Base-by-base conservation (phyloP, 2,888 invertebrate genomes). In the Hirtodrosophila duncani region DNA sequence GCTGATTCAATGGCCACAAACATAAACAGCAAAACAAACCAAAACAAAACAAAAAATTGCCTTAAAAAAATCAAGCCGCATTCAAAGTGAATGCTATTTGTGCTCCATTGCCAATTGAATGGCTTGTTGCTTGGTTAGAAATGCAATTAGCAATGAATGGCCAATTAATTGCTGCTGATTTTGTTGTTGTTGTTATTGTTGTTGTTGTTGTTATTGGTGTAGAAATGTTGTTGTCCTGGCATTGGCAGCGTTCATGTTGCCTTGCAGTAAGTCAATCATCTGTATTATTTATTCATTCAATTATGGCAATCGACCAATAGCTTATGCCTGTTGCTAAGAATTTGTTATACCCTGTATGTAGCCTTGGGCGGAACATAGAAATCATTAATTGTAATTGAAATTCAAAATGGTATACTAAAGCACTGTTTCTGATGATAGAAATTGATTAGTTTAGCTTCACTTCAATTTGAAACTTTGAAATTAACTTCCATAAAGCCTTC, bases 131-230 rank as follows among this genome's bases (percentile, higher is more conserved):
- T 57, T 26, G 20, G 11, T 45, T 50, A 38, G 36, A 59, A 55
- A 46, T 60, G 77, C 72, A 72, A 72, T 72, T 72, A 75, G 62
- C 50, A 62, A 45, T 71, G 50, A 77, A 71, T 80, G 33, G 52
- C 53, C 72, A 71, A 77, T 72, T 77, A 63, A 60, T 53, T 44
- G 62, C 27, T 51, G 39, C 39, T 41, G 14, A 26, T 3, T 3
- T 48, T 39, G 42, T 59, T 36, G 16, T 27, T 11, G 9, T 18
- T 21, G 34, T n/a, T 14, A 17, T 34, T 43, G 26, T 38, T 38
- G 3, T 21, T 44, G 18, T 51, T 38, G 26, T 37, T 29, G 23
- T 18, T 39, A n/a, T 29, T 27, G 23, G 23, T 33, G 10, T 21
- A 9, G 8, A 7, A n/a, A 13, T 3, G 17, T 16, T 18, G 9